Base-by-base conservation (phyloP, 2,113 vertebrate genomes). In the Epinephelus moara region DNA sequence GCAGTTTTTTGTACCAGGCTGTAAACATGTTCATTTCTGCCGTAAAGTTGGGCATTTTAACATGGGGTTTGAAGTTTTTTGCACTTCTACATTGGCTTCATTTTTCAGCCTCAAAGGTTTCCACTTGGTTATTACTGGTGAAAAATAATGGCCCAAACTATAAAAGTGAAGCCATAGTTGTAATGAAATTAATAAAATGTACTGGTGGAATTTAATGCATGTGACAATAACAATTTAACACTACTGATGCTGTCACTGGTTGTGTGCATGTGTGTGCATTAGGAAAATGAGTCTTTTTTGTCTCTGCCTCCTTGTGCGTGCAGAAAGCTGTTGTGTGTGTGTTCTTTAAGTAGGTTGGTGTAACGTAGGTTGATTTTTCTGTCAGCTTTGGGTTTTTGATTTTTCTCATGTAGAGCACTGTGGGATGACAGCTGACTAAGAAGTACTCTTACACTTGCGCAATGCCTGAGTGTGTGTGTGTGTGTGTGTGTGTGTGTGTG, bases 361-460 rank as follows among this genome's bases (percentile, higher is more conserved):
- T 50, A 17, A 55, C 12, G 14, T 47, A 30, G 70, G 59, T 17
- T 68, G 60, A 49, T 57, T 79, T 37, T 47, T 33, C 61, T 73
- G 66, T 84, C 66, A 57, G 71, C 45, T 82, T 64, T 72, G 21
- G 23, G 11, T 61, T 83, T 72, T 59, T 72, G 53, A 68, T 71
- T 49, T 64, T 66, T 53, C 40, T 50, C 66, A 59, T 61, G 45
- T 10, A 14, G 19, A 80, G 67, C 75, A 25, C 37, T 0, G 25
- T 6, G 14, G 45, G 70, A 59, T 73, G 61, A 80, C 61, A 73
- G 71, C 76, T 80, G 71, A 85, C 71, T 76, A 70, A 81, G 73
- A 55, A 30, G 17, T 52, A 47, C 40, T 59, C 4, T 70, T 70
- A 68, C 47, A 40, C 62, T 68, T 10, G 3, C 23, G 23, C n/a